phyloP scores from a whole-genome alignment of 2,113 vertebrate species.

The Eptesicus fuscus region DNA sequence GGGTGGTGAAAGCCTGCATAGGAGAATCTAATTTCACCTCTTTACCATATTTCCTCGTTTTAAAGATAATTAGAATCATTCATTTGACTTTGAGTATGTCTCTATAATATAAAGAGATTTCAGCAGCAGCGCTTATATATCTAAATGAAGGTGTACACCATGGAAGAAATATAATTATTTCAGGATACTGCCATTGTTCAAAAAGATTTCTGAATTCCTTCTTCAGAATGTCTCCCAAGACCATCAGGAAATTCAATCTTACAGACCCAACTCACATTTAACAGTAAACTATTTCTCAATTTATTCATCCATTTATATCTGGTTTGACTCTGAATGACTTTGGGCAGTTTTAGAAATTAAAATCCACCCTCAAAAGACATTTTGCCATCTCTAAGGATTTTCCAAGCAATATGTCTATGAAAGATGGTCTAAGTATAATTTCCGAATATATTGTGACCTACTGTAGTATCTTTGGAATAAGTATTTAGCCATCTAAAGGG shows the following conservation, averaged over 20 bases:
- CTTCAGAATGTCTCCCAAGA: not conserved
- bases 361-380: slow-evolving; percentile 26
- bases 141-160: not conserved
- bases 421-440: not conserved
- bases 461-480: not conserved
- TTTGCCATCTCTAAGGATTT: not conserved
- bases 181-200: not conserved
- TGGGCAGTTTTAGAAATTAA: slow-evolving; percentile 31
- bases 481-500: not conserved
- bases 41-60: not conserved
- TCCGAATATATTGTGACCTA: not conserved
- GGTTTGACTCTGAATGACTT: not conserved
- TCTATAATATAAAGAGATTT: not conserved
- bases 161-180: not conserved
- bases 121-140: not conserved
- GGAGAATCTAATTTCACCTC: not conserved
- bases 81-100: not conserved
- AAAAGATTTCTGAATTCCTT: not conserved
- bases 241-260: slow-evolving; percentile 29
- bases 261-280: slow-evolving; percentile 8
- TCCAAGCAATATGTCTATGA: not conserved
- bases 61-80: slow-evolving; percentile 1
- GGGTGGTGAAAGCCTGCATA: not conserved
- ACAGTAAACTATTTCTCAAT: not conserved
- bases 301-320: slow-evolving; percentile 3